Percentiles rank a stretch among this genome's conserved stretches.
phyloP scores from a whole-genome alignment of 2,797 vertebrate genomes.

The Galagoides demidoff region DNA sequence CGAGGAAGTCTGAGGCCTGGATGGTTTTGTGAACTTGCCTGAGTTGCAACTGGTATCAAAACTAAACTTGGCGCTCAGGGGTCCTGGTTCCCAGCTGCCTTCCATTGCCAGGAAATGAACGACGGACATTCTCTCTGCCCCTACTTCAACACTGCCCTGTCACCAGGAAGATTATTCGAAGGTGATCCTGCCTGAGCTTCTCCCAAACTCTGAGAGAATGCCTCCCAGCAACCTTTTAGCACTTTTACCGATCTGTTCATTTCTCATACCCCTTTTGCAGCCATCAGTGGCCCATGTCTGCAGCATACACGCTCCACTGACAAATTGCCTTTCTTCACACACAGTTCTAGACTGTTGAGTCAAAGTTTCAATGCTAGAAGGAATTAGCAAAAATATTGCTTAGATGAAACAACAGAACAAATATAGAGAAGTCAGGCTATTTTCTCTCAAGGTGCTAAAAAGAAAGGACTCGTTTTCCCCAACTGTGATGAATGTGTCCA shows the following conservation, averaged over 20 bases:
- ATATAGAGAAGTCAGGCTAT: neutral
- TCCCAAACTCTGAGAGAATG: neutral
- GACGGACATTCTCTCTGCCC: neutral
- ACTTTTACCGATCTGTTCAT: no score
- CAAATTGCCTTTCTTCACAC: no score
- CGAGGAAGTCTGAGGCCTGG: neutral
- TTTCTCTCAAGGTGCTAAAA: slow-evolving; percentile 53
- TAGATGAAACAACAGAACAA: slow-evolving; percentile 18
- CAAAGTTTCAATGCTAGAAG: slow-evolving; percentile 32
- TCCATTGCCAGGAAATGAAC: neutral
- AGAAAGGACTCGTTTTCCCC: slow-evolving; percentile 24
- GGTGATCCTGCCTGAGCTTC: neutral
- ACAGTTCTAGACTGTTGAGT: slow-evolving; percentile 22
- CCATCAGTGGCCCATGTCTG: no score
- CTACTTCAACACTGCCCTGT: neutral
- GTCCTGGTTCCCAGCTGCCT: neutral
- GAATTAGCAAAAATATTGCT: slow-evolving; percentile 58
- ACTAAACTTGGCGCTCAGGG: neutral
- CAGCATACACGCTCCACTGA: accelerated
- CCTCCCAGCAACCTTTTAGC: neutral
- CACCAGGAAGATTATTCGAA: neutral
- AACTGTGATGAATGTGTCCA: slow-evolving; percentile 32
- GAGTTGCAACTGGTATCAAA: neutral
- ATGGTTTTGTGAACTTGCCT: neutral
- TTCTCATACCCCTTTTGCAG: neutral